Conservation (phyloP, 2,113 vertebrate species). For the Chinchilla lanigera region DNA sequence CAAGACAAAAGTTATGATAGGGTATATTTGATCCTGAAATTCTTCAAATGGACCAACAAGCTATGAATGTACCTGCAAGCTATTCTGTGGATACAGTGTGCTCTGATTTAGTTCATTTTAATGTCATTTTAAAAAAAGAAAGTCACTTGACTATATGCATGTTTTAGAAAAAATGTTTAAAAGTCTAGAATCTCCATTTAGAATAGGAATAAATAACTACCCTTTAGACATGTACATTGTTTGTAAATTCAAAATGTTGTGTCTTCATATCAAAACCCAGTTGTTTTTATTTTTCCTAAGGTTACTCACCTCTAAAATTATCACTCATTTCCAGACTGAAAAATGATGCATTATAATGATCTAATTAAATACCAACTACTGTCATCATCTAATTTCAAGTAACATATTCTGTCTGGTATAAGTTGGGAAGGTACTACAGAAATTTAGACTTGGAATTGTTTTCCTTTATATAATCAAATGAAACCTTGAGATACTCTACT, state of each 20-base stretch:
- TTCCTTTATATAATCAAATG: neutral
- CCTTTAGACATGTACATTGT: neutral
- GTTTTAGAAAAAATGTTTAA: neutral
- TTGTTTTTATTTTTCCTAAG: neutral
- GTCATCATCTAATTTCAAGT: neutral
- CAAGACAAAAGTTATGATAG: neutral
- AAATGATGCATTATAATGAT: neutral
- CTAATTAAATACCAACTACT: conserved; percentile 20
- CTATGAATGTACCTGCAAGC: neutral
- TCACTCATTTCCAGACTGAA: conserved; percentile 9
- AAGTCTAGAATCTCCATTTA: conserved; percentile 7
- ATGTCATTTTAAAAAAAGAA: neutral
- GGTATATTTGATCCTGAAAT: neutral
- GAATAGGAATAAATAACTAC: conserved; percentile 8
- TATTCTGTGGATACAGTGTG: neutral
- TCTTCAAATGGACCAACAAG: conserved; percentile 43
- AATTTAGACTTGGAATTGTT: neutral
- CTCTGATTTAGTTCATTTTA: conserved; percentile 22
- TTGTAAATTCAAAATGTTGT: conserved; percentile 26
- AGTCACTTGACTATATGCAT: neutral
- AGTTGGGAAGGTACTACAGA: neutral
- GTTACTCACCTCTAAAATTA: neutral
- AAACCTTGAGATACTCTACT: neutral
- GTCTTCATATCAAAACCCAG: neutral
- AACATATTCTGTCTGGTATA: neutral